Conservation (phyloP, 1,140 invertebrate species). For the Tribolium madens region DNA sequence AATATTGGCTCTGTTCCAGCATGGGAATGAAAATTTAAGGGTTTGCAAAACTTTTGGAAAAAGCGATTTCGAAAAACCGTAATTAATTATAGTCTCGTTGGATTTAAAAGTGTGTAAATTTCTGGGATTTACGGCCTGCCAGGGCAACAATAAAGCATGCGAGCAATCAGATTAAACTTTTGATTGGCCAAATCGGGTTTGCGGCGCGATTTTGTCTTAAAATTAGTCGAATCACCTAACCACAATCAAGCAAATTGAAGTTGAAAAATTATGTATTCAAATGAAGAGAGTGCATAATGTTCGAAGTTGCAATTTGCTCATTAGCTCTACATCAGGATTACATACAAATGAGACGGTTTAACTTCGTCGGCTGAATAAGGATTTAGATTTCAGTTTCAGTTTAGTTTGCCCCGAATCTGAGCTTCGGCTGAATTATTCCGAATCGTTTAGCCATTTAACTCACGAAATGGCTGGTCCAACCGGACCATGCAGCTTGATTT, state of each 20-base stretch:
- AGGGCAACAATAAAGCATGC: neutral
- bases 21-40: constrained; percentile 29
- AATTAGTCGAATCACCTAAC: neutral
- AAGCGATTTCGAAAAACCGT: neutral
- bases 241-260: neutral
- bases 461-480: constrained; percentile 18
- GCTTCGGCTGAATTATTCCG: constrained; percentile 27
- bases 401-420: constrained; percentile 8
- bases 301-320: constrained; percentile 12
- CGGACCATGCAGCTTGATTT: constrained; percentile 15
- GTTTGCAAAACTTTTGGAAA: neutral
- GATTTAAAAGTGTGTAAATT: neutral
- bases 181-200: neutral
- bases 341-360: constrained; percentile 36
- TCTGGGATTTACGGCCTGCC: constrained; percentile 13
- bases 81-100: constrained; percentile 7
- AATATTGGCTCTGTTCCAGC: constrained; percentile 26
- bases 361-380: constrained; percentile 13
- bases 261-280: constrained; percentile 29
- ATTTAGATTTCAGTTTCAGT: constrained; percentile 21
- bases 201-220: neutral
- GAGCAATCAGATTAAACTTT: neutral
- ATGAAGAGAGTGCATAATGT: constrained; percentile 11
- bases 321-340: constrained; percentile 32
- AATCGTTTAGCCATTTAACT: constrained; percentile 37